Evolutionary conservation across 2,888 invertebrate species (phyloP).

Genomic region (Marasmarcha lunaedactyla): DNA sequence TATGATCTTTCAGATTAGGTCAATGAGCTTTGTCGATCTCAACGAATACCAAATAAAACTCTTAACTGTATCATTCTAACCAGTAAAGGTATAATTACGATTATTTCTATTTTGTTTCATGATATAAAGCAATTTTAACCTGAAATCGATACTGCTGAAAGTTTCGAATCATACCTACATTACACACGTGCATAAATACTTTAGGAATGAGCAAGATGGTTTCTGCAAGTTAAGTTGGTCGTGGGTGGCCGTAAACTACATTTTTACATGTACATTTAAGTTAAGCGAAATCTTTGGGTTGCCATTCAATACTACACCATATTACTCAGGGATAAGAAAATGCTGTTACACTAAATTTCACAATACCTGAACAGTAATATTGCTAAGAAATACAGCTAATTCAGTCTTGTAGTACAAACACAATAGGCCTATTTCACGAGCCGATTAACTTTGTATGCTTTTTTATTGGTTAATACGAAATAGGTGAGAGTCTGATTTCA

Average conservation of each 20-base stretch:
- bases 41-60: no score
- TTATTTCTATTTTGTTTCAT: no score
- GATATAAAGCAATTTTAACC: no score
- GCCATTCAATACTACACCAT: conserved; percentile 3
- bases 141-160: background rate
- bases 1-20: no score
- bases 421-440: conserved; percentile 62
- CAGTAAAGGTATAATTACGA: no score
- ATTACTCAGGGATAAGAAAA: conserved; percentile 20
- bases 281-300: conserved; percentile 40
- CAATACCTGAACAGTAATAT: conserved; percentile 41
- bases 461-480: conserved; percentile 17
- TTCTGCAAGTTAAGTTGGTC: conserved; percentile 25
- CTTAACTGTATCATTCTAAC: no score
- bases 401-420: conserved; percentile 44
- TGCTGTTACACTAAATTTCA: conserved; percentile 24
- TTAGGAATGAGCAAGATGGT: conserved; percentile 5
- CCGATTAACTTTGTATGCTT: conserved; percentile 49
- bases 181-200: background rate
- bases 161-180: background rate
- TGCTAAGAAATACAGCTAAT: conserved; percentile 48
- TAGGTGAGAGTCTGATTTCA: conserved; percentile 9
- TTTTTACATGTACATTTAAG: conserved; percentile 52
- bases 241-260: conserved; percentile 55
- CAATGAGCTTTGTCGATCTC: no score